These are phyloP conservation scores for Physeter macrocephalus DNA, from an alignment of 2,113 vertebrate species.

Conservation along the genomic window DNA sequence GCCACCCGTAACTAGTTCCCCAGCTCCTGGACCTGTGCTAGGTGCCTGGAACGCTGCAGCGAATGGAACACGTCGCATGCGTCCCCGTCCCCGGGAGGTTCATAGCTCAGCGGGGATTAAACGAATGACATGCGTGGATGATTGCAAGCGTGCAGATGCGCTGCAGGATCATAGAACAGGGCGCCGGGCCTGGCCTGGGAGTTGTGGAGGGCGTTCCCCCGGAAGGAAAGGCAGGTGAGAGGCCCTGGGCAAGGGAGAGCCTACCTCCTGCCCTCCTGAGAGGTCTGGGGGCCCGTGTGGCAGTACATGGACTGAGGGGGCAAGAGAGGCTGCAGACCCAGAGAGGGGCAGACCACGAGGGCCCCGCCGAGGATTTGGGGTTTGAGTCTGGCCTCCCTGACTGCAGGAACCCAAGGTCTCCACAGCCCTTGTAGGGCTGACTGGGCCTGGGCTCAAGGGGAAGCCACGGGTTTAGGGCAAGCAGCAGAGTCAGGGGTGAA, in stretches of 20 bases:
- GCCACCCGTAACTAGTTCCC: background rate
- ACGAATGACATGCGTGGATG: background rate
- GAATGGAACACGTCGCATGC: accelerated
- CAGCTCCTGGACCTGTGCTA: accelerated
- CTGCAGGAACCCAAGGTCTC: background rate
- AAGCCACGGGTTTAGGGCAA: background rate
- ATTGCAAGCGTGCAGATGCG: background rate
- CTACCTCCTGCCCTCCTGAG: accelerated
- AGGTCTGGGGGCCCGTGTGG: accelerated
- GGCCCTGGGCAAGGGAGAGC: background rate
- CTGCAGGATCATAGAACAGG: background rate
- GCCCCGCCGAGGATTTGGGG: accelerated
- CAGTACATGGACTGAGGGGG: accelerated
- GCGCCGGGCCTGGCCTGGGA: background rate
- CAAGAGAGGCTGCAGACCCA: background rate
- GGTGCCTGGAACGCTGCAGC: background rate
- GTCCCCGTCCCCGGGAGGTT: accelerated
- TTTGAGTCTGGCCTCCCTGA: background rate
- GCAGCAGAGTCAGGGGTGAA: background rate
- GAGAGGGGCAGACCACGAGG: background rate
- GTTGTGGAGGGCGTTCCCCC: accelerated
- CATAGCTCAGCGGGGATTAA: too few species aligned
- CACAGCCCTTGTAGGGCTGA: background rate
- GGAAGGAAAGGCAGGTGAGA: too few species aligned
- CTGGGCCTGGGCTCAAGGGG: background rate